Evolutionary conservation across 2,888 invertebrate genomes (phyloP), one percentile per base, ranked within the genome.

Genomic region (Globia sparganii): DNA sequence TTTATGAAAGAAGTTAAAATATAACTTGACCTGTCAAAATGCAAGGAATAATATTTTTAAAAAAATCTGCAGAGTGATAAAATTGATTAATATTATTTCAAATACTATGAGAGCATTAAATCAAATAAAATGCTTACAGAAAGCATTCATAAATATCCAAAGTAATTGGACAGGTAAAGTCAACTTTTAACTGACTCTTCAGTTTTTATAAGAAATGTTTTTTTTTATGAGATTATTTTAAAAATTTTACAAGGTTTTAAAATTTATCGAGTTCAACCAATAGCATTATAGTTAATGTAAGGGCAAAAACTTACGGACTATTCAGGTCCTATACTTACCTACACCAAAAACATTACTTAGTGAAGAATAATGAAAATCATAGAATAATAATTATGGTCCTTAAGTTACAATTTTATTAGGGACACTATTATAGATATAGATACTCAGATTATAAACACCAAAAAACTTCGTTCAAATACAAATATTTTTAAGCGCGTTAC

Each of bases 51-150:
- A 18, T 13, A 0, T 21, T n/a, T n/a, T n/a, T n/a, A n/a, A 5
- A 15, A 31, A 31, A 46, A 21, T 5, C 25, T 25, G 18, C 15
- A 4, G 4, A 15, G 21, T 62, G 21, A 72, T 25, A 43, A 56
- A 21, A 43, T 21, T 43, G 34, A 49, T 37, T 53, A 53, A 25
- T 53, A 8, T 8, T 28, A 46, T 34, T 49, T 62, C 28, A 11
- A 65, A 72, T 31, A 28, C n/a, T 37, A 37, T 65, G 37, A 59
- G 28, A 59, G 28, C 15, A 43, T 43, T 82, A 82, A 65, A 82
- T 82, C 28, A 77, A 65, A 66, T 34, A 21, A 53, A 59, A 83
- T 66, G 53, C 43, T 82, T 43, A 15, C 43, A 61, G 28, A 77
- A 77, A 80, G 34, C 13, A n/a, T 58, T 49, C 67, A 53, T 68